Conservation (phyloP, 2,797 vertebrate genomes). For the Valencia hispanica region DNA sequence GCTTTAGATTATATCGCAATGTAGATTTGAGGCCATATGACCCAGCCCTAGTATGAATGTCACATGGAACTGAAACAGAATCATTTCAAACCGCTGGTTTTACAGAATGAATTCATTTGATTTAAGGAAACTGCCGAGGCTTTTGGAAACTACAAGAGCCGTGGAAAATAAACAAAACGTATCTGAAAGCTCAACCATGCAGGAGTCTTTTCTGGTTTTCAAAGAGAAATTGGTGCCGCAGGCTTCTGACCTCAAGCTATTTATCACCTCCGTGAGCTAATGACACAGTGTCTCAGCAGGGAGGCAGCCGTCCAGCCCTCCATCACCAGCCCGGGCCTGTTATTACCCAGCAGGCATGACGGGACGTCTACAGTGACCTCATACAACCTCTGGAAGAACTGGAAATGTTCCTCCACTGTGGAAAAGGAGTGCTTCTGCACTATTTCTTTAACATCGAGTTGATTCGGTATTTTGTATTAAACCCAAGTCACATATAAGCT, state of each 20-base stretch:
- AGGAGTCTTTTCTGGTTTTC: slow-evolving; percentile 50
- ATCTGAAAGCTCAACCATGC: slow-evolving; percentile 14
- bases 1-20: too few relatives aligned
- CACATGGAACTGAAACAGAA: background rate
- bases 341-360: slow-evolving; percentile 70
- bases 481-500: background rate
- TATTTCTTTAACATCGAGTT: background rate
- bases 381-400: slow-evolving; percentile 56
- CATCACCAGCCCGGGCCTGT: slow-evolving; percentile 70
- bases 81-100: background rate
- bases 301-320: slow-evolving; percentile 61
- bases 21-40: too few relatives aligned
- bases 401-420: slow-evolving; percentile 40
- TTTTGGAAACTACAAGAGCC: slow-evolving; percentile 18
- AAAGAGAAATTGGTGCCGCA: slow-evolving; percentile 47
- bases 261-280: slow-evolving; percentile 76
- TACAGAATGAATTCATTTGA: background rate
- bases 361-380: slow-evolving; percentile 63
- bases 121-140: slow-evolving; percentile 5
- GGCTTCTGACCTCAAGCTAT: slow-evolving; percentile 67
- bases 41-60: too few relatives aligned
- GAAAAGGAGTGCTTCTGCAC: slow-evolving; percentile 13
- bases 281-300: slow-evolving; percentile 63
- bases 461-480: background rate
- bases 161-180: slow-evolving; percentile 14